phyloP scores from a whole-genome alignment of 2,113 vertebrate genomes.

The Macquaria australasica region DNA sequence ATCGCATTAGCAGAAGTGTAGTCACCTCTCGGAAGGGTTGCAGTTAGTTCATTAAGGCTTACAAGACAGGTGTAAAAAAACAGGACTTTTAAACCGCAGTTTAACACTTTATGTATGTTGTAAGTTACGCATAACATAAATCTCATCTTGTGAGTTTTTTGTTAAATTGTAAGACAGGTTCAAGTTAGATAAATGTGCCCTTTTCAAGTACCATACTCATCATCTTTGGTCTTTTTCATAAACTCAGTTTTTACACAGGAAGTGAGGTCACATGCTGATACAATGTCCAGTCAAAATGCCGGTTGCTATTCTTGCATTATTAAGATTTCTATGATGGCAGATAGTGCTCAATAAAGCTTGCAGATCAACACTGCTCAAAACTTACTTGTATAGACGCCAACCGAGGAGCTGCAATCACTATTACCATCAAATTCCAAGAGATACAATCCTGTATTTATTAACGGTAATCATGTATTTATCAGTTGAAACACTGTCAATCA shows the following conservation, averaged over 20 bases:
- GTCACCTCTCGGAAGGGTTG: slow-evolving; percentile 42
- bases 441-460: neutral
- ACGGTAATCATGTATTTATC: neutral
- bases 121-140: neutral
- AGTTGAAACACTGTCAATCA: neutral
- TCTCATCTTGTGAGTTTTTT: neutral
- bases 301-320: neutral
- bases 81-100: neutral
- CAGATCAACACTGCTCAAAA: neutral
- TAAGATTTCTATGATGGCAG: neutral
- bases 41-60: slow-evolving; percentile 39
- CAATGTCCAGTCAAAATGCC: neutral
- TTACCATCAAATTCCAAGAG: neutral
- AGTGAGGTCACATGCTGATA: neutral
- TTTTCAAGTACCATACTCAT: neutral
- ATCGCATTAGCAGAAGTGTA: slow-evolving; percentile 45
- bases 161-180: neutral
- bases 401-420: neutral
- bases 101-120: neutral
- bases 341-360: neutral
- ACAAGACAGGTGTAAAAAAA: slow-evolving; percentile 13
- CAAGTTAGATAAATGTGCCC: neutral
- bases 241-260: neutral
- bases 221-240: neutral
- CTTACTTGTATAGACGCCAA: neutral